Percentiles rank a stretch among this genome's conserved stretches.
Conservation (phyloP, 2,888 invertebrate species). For the Xestoiulus laeticollis region DNA sequence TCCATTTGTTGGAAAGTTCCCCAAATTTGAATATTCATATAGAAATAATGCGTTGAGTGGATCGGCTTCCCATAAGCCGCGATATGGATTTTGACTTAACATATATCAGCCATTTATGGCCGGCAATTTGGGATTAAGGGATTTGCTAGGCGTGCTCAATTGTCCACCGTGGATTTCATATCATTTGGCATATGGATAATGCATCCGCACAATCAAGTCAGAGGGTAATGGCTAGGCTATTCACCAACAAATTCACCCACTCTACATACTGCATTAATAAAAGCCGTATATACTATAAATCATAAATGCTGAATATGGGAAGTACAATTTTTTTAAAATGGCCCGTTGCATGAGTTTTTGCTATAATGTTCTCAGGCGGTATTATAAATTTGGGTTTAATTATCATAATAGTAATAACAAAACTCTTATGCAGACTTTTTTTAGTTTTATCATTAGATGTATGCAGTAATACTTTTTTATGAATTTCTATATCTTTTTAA, state of each 20-base stretch:
- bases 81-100: slow-evolving; percentile 17
- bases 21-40: neutral
- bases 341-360: neutral
- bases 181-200: slow-evolving; percentile 1
- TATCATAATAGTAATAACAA: neutral
- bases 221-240: neutral
- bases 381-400: neutral
- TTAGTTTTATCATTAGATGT: too few species aligned
- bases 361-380: neutral
- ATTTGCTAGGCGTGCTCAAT: neutral
- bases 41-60: neutral
- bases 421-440: too few species aligned
- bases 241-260: neutral
- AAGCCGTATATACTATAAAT: neutral
- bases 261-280: neutral
- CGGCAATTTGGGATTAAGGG: slow-evolving; percentile 16
- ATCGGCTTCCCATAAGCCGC: neutral
- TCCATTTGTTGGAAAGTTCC: neutral
- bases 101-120: slow-evolving; percentile 14
- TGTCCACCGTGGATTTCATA: slow-evolving; percentile 21
- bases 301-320: neutral
- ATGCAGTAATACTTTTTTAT: too few species aligned
- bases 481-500: too few species aligned
- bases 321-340: neutral
- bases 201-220: neutral